Percentiles rank a stretch among this genome's conserved stretches.
Evolutionary conservation across 2,888 invertebrate genomes (phyloP).

Genomic region (Hydrotaea cyrtoneurina): DNA sequence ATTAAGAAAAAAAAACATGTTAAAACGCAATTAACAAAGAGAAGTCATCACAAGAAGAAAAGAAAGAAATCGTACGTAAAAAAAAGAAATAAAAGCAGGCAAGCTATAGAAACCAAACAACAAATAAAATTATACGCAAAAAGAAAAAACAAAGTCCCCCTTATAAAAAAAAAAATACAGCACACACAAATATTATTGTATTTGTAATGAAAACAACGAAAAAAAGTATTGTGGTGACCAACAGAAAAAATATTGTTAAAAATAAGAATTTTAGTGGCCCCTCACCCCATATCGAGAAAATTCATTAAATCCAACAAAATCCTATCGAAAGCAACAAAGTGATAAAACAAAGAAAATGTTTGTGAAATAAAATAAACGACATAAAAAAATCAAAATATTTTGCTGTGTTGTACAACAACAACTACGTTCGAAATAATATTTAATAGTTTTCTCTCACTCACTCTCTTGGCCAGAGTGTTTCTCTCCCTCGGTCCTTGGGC

Average conservation of each 20-base stretch:
- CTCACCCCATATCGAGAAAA: neutral
- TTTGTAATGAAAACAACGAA: no score
- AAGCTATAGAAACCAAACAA: neutral
- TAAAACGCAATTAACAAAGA: slow-evolving; percentile 65
- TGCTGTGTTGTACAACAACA: slow-evolving; percentile 66
- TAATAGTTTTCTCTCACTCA: slow-evolving; percentile 14
- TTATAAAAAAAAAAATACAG: slow-evolving; percentile 12
- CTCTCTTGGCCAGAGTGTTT: neutral
- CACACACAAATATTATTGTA: no score
- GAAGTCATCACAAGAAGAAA: slow-evolving; percentile 29
- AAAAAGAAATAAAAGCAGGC: neutral
- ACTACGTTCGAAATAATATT: slow-evolving; percentile 4
- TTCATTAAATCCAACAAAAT: neutral
- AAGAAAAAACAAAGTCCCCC: neutral
- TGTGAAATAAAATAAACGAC: neutral
- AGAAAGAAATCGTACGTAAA: slow-evolving; percentile 23
- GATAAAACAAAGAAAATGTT: slow-evolving; percentile 15
- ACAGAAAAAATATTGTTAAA: neutral
- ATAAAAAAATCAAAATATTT: slow-evolving; percentile 64
- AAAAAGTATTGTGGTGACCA: neutral
- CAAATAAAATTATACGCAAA: slow-evolving; percentile 2
- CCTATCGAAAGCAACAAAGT: neutral
- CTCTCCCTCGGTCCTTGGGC: slow-evolving; percentile 34
- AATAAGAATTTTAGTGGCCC: neutral
- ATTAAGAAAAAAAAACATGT: no score